Percentiles rank a stretch among this genome's conserved stretches.
These are phyloP conservation scores for Tinea trinotella DNA, from an alignment of 2,888 invertebrate species.

Conservation along the genomic window DNA sequence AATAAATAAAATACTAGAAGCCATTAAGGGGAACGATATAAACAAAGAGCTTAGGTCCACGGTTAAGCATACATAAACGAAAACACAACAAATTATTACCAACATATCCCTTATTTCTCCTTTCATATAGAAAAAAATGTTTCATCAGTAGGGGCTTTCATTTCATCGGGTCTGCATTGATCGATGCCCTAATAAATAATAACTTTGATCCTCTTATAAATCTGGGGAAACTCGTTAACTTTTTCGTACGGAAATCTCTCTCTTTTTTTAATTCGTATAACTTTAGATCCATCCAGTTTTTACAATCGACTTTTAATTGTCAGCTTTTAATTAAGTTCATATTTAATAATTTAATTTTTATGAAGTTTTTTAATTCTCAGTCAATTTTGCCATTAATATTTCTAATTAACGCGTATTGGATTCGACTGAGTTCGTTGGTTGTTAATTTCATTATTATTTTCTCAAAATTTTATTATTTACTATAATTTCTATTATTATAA, in stretches of 20 bases:
- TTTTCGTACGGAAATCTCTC: constrained; percentile 26
- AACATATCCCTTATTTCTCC: neutral
- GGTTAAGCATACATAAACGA: constrained; percentile 7
- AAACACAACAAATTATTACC: constrained; percentile 7
- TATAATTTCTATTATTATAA: no score
- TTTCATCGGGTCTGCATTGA: constrained; percentile 28
- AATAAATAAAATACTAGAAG: neutral
- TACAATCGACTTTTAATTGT: constrained; percentile 11
- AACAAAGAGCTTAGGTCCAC: constrained; percentile 2
- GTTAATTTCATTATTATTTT: no score
- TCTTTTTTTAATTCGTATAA: neutral
- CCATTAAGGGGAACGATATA: constrained; percentile 2
- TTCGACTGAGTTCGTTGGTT: no score
- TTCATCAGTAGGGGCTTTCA: constrained; percentile 2
- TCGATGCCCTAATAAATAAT: constrained; percentile 42
- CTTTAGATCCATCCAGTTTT: neutral
- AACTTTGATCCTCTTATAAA: constrained; percentile 45
- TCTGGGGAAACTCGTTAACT: constrained; percentile 33
- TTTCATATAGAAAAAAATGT: constrained; percentile 8
- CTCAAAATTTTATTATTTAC: no score
- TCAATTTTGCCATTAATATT: neutral
- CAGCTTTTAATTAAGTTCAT: neutral
- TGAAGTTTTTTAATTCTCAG: neutral
- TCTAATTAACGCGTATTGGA: neutral
- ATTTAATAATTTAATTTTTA: neutral